Base-by-base conservation (phyloP, 2,113 vertebrate genomes). In the Marmota flaviventris region DNA sequence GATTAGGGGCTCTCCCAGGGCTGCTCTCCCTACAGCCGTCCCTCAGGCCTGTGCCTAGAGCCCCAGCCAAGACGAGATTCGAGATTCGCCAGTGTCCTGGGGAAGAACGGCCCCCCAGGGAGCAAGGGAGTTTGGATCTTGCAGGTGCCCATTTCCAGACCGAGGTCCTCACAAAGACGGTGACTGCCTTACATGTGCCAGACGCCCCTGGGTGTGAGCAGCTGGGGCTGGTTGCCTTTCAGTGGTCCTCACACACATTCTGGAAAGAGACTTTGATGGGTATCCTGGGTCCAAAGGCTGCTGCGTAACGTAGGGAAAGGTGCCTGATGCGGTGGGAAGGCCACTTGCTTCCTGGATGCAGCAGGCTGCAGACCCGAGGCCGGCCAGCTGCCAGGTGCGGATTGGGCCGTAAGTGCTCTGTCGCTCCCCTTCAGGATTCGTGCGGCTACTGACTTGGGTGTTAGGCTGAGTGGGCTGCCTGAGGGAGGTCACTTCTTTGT, bases 1-100 rank as follows among this genome's bases (percentile, higher is more conserved):
- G 97, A 97, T 98, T 98, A 98, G 98, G 97, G 95, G 97, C 96
- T 98, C 97, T 98, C 97, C 97, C 92, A 96, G 98, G 97, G 97
- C 98, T 97, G 97, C 97, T 93, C 96, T 98, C 97, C 97, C 98
- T 96, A 92, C 95, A 93, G 89, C 90, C 85, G 94, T 94, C 97
- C 97, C 97, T 79, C 29, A 56, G 94, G 86, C 85, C 53, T 85
- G 81, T 82, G 84, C 85, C 65, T 48, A 25, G 79, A 79, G 90
- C 81, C 42, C 53, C 39, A 22, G 75, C 96, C 92, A 53, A 67
- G 86, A 85, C 1, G 34, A 61, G 48, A 53, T 69, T 61, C 1
- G 34, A 61, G 48, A 53, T 69, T 53, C 63, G 20, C 20, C 69
- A 86, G 67, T 83, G 82, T 48, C 45, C 72, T 81, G 53, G n/a